A percentile compares a stretch with the other conserved stretches of the same genome.
Conservation (phyloP, 2,797 vertebrate genomes). For the Nothura maculosa region DNA sequence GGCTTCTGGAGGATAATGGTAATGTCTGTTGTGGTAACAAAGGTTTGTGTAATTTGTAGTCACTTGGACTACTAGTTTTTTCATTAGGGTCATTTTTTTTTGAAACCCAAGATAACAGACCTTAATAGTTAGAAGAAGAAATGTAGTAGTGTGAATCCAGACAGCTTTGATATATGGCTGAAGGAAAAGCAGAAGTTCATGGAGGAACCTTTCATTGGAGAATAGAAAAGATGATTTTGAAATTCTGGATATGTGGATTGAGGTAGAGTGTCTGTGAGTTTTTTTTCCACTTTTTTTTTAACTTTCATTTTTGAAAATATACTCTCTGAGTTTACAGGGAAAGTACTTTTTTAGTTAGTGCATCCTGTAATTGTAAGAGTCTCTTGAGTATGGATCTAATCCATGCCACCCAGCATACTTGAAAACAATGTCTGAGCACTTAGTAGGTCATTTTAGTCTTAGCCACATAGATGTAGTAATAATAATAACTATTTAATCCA, state of each 20-base stretch:
- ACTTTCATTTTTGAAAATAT: not conserved
- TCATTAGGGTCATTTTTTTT: not conserved
- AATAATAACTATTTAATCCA: not conserved
- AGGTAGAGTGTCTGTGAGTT: not conserved
- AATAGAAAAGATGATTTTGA: not conserved
- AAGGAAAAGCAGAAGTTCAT: not conserved
- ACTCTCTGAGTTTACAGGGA: not conserved
- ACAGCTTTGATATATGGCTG: rapidly evolving
- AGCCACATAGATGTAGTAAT: not conserved
- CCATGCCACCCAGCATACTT: not conserved
- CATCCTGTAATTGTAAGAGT: not conserved
- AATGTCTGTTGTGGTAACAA: not conserved
- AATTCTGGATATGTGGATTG: not conserved
- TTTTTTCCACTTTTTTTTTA: too few species aligned
- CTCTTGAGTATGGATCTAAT: not conserved
- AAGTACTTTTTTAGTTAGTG: not conserved
- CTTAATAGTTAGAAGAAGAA: not conserved
- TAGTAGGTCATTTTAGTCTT: not conserved
- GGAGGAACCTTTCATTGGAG: not conserved
- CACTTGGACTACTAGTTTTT: not conserved
- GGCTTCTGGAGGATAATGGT: not conserved
- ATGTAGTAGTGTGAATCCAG: not conserved
- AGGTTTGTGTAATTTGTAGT: not conserved
- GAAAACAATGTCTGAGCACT: not conserved
- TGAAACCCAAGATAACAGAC: not conserved